phyloP scores from a whole-genome alignment of 2,888 invertebrate genomes.

The Notodonta ziczac region DNA sequence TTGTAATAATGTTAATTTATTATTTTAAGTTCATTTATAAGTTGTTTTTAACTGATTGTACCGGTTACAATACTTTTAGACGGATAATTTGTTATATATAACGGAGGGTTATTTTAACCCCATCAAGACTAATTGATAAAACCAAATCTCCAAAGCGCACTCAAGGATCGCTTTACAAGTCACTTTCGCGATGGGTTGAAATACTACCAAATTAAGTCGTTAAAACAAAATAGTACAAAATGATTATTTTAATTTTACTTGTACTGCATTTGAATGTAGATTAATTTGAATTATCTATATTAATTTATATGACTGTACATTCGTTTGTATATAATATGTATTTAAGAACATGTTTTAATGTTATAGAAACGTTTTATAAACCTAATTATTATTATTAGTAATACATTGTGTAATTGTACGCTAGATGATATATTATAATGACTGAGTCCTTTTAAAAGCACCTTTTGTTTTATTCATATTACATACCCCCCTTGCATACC shows the following conservation, averaged over 20 bases:
- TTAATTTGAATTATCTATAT: neutral
- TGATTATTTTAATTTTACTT: too few relatives aligned
- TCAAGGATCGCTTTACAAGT: too few relatives aligned
- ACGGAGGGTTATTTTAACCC: neutral
- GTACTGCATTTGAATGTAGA: too few relatives aligned
- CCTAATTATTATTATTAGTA: constrained; percentile 6
- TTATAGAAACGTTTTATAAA: neutral
- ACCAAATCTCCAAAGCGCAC: too few relatives aligned
- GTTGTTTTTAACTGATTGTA: constrained; percentile 47
- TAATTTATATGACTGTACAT: constrained; percentile 34
- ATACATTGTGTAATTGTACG: constrained; percentile 6
- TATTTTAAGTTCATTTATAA: constrained; percentile 19
- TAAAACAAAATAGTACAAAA: too few relatives aligned
- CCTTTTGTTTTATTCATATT: neutral
- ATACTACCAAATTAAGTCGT: too few relatives aligned
- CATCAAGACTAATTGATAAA: too few relatives aligned
- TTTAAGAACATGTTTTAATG: constrained; percentile 3
- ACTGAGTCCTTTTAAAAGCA: neutral
- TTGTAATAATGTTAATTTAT: constrained; percentile 18
- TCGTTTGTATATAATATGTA: constrained; percentile 30
- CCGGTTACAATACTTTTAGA: constrained; percentile 47
- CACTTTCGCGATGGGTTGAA: too few relatives aligned
- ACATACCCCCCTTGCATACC: neutral
- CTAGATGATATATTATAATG: neutral
- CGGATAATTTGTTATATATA: constrained; percentile 9